Evolutionary conservation across 2,888 invertebrate species (phyloP).

Genomic region (Spatulosminthurus flaviceps): DNA sequence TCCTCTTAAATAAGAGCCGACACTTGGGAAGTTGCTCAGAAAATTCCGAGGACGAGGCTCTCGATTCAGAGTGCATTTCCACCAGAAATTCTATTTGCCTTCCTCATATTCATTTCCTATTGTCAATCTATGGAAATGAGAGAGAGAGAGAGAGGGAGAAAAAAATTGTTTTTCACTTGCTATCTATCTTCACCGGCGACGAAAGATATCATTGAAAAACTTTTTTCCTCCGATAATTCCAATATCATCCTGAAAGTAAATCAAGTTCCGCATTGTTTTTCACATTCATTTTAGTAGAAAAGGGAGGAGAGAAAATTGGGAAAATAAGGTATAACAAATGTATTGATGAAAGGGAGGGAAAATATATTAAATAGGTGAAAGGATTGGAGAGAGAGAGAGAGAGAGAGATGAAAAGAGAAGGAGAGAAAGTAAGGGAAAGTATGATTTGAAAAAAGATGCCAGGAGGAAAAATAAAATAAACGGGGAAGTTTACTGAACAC

Average conservation of each 20-base stretch:
- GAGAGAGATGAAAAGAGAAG: neutral
- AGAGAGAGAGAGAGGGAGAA: neutral
- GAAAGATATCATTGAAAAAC: neutral
- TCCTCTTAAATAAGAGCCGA: no score
- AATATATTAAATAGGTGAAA: neutral
- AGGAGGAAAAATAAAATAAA: neutral
- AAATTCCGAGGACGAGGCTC: no score
- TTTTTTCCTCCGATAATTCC: no score
- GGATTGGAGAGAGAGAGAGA: neutral
- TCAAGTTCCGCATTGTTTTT: neutral
- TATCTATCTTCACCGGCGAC: no score
- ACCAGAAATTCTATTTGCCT: neutral
- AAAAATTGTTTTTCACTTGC: constrained; percentile 2
- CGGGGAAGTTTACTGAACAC: neutral
- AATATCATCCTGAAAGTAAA: no score
- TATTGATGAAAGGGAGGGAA: neutral
- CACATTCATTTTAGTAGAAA: neutral
- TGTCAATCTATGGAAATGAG: constrained; percentile 18
- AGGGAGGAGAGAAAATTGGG: neutral
- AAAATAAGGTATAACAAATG: neutral
- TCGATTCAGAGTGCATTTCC: no score
- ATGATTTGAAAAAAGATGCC: neutral
- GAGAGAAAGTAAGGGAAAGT: neutral
- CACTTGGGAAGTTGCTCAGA: no score
- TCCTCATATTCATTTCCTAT: neutral